Base-by-base conservation (phyloP, 2,888 invertebrate genomes). In the Panopea generosa region DNA sequence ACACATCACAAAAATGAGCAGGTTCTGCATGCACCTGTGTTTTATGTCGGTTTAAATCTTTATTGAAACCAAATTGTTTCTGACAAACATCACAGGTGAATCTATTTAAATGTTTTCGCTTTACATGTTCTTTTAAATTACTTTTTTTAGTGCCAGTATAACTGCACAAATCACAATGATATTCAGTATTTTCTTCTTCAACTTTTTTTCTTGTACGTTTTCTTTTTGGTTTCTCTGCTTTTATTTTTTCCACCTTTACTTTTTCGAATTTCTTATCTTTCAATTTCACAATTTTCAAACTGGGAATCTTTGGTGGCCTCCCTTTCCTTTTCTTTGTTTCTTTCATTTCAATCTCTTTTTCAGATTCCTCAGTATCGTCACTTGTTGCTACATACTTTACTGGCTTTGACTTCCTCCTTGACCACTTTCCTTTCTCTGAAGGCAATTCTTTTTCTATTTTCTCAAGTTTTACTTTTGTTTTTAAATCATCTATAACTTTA, bases 21-120 rank as follows among this genome's bases (percentile, higher is more conserved):
- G 85, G 84, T 26, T 77, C 81, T 26, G 56, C 26, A 53, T 77
- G 77, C 43, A 78, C 70, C 68, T 86, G 85, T 56, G 79, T 83
- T 45, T 71, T 77, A 68, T 89, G 89, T 1, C 88, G 76, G 33
- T 77, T 80, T 18, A 88, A 62, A 72, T 89, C 87, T 80, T 85
- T 86, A 6, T 78, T 79, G 50, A 83, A 79, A 18, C 86, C 86
- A 79, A 87, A 89, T 14, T 76, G 73, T 73, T 84, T 86, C 1
- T 68, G 73, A 83, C 89, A 89, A 24, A 77, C 69, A 38, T 83
- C 78, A 77, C 89, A 89, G 7, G 68, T 67, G 60, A 82, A 86
- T 67, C 77, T 73, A 40, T 53, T 85, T 38, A 81, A 71, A 63
- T 89, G 89, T 57, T 83, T 79, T 50, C 88, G 70, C 45, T 82